Evolutionary conservation across 2,797 vertebrate species (phyloP).

Genomic region (Takifugu ocellatus): DNA sequence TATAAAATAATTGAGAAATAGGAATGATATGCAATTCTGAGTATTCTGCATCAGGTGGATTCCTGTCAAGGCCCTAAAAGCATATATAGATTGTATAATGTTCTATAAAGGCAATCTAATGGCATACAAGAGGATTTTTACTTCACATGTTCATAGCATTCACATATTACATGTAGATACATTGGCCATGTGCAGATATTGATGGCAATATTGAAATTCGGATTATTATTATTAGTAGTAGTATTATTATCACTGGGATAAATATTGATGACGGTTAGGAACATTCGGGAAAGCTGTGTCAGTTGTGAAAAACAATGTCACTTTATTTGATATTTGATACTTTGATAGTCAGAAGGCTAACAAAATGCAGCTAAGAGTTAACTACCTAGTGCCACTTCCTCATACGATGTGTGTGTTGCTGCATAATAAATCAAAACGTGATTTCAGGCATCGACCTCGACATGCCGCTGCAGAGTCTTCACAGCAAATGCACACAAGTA

Average conservation of each 20-base stretch:
- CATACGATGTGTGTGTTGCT: conserved; percentile 4
- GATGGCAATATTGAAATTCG: not conserved
- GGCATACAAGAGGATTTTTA: too few relatives aligned
- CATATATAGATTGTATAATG: not conserved
- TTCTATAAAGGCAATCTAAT: too few relatives aligned
- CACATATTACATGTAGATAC: too few relatives aligned
- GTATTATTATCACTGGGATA: not conserved
- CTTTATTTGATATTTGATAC: conserved; percentile 3
- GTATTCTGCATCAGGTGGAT: not conserved
- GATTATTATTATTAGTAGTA: not conserved
- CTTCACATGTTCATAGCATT: too few relatives aligned
- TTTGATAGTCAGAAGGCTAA: conserved; percentile 30
- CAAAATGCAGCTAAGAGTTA: conserved; percentile 35
- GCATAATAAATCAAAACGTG: conserved; percentile 26
- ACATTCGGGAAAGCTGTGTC: not conserved
- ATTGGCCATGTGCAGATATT: too few relatives aligned
- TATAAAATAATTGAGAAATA: too few relatives aligned
- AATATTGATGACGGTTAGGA: not conserved
- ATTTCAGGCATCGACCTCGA: conserved; percentile 1
- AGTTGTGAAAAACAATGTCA: too few relatives aligned
- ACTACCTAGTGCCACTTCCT: conserved; percentile 51
- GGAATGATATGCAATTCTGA: too few relatives aligned
- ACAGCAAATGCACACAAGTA: conserved; percentile 1
- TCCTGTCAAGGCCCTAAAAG: conserved; percentile 6
- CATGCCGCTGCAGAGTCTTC: not conserved